These are phyloP conservation scores for Crypturellus undulatus DNA, from an alignment of 2,113 vertebrate species.

Conservation along the genomic window DNA sequence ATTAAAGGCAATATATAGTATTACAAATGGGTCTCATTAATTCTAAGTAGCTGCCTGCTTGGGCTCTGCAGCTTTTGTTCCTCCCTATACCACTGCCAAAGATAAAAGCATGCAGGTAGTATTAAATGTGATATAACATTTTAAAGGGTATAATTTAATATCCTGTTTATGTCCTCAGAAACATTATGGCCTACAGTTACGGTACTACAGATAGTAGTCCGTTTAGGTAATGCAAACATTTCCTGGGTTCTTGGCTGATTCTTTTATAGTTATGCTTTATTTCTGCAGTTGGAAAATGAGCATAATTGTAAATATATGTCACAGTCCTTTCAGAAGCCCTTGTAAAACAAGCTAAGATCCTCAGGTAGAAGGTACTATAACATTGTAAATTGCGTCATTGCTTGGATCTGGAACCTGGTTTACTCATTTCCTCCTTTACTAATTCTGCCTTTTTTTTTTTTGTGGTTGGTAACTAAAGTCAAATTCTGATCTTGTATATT, in stretches of 20 bases:
- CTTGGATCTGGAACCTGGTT: neutral
- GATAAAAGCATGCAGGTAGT: neutral
- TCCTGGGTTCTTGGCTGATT: neutral
- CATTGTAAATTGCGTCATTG: neutral
- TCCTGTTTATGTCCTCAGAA: neutral
- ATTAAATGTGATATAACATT: neutral
- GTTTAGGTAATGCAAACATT: neutral
- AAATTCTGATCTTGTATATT: neutral
- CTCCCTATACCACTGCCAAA: neutral
- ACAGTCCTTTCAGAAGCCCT: neutral
- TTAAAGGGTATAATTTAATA: neutral
- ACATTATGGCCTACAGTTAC: neutral
- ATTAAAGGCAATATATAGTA: neutral
- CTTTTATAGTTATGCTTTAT: neutral
- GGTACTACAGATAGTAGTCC: neutral
- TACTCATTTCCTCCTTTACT: neutral
- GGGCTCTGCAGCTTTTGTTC: neutral
- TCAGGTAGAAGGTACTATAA: neutral
- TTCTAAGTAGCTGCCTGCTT: neutral
- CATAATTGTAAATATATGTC: neutral
- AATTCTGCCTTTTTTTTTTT: neutral
- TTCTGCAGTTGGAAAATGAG: neutral
- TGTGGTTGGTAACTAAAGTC: neutral
- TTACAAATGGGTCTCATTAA: slow-evolving; percentile 9
- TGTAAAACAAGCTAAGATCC: neutral